Percentiles rank a stretch among this genome's conserved stretches.
Evolutionary conservation across 2,113 vertebrate species (phyloP).

Genomic region (Piaya cayana): DNA sequence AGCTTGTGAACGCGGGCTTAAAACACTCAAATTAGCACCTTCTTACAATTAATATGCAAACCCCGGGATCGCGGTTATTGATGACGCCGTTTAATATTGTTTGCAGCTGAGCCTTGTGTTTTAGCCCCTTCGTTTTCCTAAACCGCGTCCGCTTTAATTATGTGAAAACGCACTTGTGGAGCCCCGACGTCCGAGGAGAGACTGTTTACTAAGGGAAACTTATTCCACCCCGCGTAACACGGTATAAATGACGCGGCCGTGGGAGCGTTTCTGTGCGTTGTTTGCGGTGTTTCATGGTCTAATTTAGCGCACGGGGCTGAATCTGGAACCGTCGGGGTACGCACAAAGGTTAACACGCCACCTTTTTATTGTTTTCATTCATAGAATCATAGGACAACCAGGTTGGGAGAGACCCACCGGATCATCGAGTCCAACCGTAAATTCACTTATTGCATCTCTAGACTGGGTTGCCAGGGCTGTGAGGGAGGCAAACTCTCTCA

Average conservation of each 20-base stretch:
- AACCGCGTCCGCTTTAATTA: conserved; percentile 76
- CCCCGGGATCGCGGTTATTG: conserved; percentile 73
- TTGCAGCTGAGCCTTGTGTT: conserved; percentile 63
- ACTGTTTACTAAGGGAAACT: conserved; percentile 51
- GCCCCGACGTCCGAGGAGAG: conserved; percentile 51
- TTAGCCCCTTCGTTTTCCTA: conserved; percentile 67
- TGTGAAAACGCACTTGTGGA: conserved; percentile 56
- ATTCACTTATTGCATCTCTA: not conserved
- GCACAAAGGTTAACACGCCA: not conserved
- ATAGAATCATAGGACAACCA: no score
- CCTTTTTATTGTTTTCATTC: conserved; percentile 17
- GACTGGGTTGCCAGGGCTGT: not conserved
- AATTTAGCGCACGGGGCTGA: conserved; percentile 20
- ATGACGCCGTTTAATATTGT: conserved; percentile 74
- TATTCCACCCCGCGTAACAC: conserved; percentile 7
- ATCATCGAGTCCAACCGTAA: no score
- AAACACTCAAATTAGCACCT: conserved; percentile 95
- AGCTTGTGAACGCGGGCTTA: conserved; percentile 90
- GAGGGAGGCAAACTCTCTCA: not conserved
- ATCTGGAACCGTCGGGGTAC: not conserved
- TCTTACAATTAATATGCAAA: conserved; percentile 87
- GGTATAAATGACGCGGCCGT: conserved; percentile 43
- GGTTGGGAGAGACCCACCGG: no score
- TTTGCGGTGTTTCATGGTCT: conserved; percentile 59
- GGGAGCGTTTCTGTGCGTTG: conserved; percentile 10